A percentile compares a stretch with the other conserved stretches of the same genome.
phyloP scores from a whole-genome alignment of 2,888 invertebrate species.

The Microctonus hyperodae region DNA sequence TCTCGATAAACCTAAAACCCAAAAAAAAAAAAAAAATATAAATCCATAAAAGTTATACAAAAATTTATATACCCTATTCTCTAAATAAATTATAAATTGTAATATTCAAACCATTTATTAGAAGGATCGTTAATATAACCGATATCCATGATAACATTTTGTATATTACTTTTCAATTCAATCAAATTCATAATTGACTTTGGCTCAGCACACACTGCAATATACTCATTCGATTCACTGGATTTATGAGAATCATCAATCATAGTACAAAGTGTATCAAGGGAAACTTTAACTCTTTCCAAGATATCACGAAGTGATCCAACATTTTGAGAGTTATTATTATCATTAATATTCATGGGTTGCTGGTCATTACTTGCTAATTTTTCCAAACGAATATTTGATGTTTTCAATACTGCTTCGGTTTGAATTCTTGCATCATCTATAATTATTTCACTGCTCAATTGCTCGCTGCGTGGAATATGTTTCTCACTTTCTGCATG shows the following conservation, averaged over 20 bases:
- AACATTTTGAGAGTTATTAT: neutral
- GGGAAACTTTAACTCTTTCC: slow-evolving; percentile 29
- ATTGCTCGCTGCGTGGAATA: slow-evolving; percentile 23
- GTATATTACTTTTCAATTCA: slow-evolving; percentile 3
- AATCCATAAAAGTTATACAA: neutral
- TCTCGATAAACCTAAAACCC: slow-evolving; percentile 17
- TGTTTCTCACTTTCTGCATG: slow-evolving; percentile 23
- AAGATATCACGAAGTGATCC: slow-evolving; percentile 27
- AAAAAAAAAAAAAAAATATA: no score
- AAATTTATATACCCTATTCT: neutral
- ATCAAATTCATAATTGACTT: slow-evolving; percentile 15
- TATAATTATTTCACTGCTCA: slow-evolving; percentile 14
- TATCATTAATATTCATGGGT: slow-evolving; percentile 5
- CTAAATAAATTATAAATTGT: no score
- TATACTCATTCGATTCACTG: neutral
- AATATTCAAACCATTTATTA: slow-evolving; percentile 2
- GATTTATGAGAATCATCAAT: slow-evolving; percentile 18
- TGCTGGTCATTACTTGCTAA: neutral
- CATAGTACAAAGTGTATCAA: slow-evolving; percentile 33
- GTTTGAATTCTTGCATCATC: neutral
- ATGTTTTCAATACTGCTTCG: neutral
- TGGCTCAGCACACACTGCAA: neutral
- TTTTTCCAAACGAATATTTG: neutral
- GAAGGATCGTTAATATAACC: slow-evolving; percentile 1
- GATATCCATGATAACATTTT: slow-evolving; percentile 11